Evolutionary conservation across 2,797 vertebrate genomes (phyloP).

Genomic region (Lophotriccus pileatus): DNA sequence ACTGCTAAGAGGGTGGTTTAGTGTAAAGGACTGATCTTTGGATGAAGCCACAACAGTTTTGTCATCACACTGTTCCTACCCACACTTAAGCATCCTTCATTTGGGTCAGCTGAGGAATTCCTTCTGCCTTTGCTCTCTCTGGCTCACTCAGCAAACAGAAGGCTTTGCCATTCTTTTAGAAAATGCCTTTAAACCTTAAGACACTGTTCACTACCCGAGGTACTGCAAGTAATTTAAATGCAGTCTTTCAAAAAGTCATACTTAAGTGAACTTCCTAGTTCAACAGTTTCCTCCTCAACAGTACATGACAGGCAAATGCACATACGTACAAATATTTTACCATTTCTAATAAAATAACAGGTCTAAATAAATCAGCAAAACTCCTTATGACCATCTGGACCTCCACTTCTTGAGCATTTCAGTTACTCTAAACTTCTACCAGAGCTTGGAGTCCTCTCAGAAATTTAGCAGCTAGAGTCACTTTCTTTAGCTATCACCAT

Average conservation of each 20-base stretch:
- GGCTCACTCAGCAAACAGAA: background rate
- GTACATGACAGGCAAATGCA: background rate
- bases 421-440: background rate
- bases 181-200: background rate
- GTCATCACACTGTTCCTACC: background rate
- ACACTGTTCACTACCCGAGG: background rate
- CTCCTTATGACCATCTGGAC: accelerated
- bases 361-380: background rate
- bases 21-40: background rate
- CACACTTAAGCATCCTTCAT: background rate
- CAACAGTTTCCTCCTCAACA: background rate
- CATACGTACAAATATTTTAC: background rate
- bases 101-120: background rate
- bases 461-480: background rate
- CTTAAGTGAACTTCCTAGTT: background rate
- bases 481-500: background rate
- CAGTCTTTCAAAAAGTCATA: background rate
- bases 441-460: background rate
- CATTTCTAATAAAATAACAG: background rate
- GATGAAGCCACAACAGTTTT: background rate
- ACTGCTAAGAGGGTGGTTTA: background rate
- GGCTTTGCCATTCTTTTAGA: background rate
- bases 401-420: background rate
- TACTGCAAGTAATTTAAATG: background rate
- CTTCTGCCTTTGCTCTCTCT: background rate